A percentile compares a stretch with the other conserved stretches of the same genome.
These are phyloP conservation scores for Helarctos malayanus DNA, from an alignment of 2,797 vertebrate species.

Conservation along the genomic window DNA sequence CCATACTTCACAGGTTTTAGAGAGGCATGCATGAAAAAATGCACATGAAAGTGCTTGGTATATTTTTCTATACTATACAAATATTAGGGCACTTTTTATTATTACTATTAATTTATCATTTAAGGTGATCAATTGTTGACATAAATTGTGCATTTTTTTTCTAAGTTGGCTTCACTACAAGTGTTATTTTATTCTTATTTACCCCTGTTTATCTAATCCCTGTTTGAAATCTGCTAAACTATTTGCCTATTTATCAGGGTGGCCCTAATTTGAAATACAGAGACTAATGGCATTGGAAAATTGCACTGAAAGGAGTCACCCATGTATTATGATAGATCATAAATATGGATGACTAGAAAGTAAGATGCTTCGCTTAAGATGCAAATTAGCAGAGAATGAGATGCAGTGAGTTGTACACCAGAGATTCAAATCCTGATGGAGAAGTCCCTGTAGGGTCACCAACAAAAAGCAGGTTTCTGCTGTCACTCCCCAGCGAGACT, in stretches of 20 bases:
- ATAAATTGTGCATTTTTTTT: conserved; percentile 46
- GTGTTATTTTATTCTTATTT: conserved; percentile 81
- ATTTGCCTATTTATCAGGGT: conserved; percentile 86
- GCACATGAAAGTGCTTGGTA: neutral
- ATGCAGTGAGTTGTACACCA: conserved; percentile 84
- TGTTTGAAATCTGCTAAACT: conserved; percentile 84
- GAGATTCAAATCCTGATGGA: conserved; percentile 85
- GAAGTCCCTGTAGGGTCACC: conserved; percentile 86
- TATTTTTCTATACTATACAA: conserved; percentile 52
- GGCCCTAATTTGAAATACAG: conserved; percentile 78
- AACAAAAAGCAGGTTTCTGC: conserved; percentile 86
- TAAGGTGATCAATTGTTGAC: conserved; percentile 32
- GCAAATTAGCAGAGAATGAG: conserved; percentile 88
- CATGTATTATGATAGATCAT: conserved; percentile 85
- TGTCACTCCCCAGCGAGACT: conserved; percentile 82
- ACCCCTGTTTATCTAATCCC: conserved; percentile 82
- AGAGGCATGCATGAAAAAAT: conserved; percentile 22
- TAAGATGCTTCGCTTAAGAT: conserved; percentile 87
- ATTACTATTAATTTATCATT: conserved; percentile 31
- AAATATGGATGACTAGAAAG: conserved; percentile 89
- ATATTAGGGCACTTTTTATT: conserved; percentile 48
- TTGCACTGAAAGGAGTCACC: conserved; percentile 86
- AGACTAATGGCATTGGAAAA: conserved; percentile 87
- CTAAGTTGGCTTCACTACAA: conserved; percentile 61
- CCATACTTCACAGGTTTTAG: neutral